Conservation (phyloP, 2,888 invertebrate genomes). For the Melipona beecheii region DNA sequence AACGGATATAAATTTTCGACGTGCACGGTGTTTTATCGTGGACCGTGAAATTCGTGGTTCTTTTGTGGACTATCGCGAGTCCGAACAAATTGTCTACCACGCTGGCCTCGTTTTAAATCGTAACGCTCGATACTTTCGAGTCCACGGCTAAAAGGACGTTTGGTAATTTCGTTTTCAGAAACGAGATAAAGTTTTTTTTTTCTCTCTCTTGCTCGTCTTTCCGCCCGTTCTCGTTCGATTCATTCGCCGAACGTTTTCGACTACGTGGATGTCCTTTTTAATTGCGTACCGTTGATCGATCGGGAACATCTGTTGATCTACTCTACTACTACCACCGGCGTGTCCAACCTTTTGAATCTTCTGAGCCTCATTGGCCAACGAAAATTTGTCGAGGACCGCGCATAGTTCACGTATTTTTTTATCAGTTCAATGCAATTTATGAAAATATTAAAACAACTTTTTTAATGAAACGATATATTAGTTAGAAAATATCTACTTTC, state of each 20-base stretch:
- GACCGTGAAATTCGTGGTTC: background rate
- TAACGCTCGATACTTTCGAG: slow-evolving; percentile 1
- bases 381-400: too few relatives aligned
- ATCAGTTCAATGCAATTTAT: too few relatives aligned
- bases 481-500: too few relatives aligned
- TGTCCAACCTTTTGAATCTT: too few relatives aligned
- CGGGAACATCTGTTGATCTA: background rate
- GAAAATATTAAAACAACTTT: too few relatives aligned
- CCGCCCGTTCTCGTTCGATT: background rate
- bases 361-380: too few relatives aligned
- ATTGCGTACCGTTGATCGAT: slow-evolving; percentile 23
- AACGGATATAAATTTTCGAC: slow-evolving; percentile 11
- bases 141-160: background rate
- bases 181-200: background rate
- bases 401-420: too few relatives aligned
- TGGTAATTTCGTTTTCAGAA: slow-evolving; percentile 24
- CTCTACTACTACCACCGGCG: too few relatives aligned
- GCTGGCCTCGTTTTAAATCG: background rate
- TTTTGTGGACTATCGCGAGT: slow-evolving; percentile 18
- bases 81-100: slow-evolving; percentile 17
- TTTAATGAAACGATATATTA: too few relatives aligned
- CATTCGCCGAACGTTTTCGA: slow-evolving; percentile 7
- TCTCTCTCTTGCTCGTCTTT: background rate
- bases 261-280: slow-evolving; percentile 21
- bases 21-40: slow-evolving; percentile 7